Evolutionary conservation across 1,140 invertebrate species (phyloP), one percentile per base, ranked within the genome.

Genomic region (Pseudomyrmex concolor): DNA sequence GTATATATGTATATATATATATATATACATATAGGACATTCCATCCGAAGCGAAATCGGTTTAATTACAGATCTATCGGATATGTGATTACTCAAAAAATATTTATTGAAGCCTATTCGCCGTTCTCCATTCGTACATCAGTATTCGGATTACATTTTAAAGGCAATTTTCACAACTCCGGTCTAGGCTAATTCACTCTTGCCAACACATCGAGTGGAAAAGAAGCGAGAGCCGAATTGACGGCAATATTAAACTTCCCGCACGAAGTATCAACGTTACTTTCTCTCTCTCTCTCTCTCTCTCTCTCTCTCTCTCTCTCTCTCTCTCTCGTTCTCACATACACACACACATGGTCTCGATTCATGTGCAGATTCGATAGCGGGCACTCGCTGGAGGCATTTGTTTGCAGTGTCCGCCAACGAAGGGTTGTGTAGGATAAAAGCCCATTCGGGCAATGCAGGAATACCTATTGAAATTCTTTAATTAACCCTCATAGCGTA

Each of bases 401-500:
- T 91, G 90, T 91, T 91, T 90, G 89, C 86, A 84, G 66, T 90
- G 84, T 86, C 86, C 86, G 82, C 60, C 84, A 67, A 78, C 73
- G 59, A 48, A 66, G 73, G 88, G 83, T 34, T 34, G 84, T 76
- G 57, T 67, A 77, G 57, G 85, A 89, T 91, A 85, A 90, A 90
- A 89, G 86, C 84, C 85, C 74, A 84, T 70, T 68, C 83, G 70
- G 84, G 84, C 63, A 84, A 89, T 84, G 89, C 83, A 85, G 84
- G 89, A 86, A 86, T 87, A 90, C 85, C 85, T 86, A 91, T 91
- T 91, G 90, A 86, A 90, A 91, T 91, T 90, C 90, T 91, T 91
- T 91, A 89, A 91, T 91, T 91, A 91, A 91, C 90, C 84, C 84
- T 86, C 87, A 88, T 81, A 70, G 77, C 85, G 62, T 59, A 66